These are phyloP conservation scores for Palythoa grandis DNA, from an alignment of 92 coral and sea anemone genomes.

Conservation along the genomic window DNA sequence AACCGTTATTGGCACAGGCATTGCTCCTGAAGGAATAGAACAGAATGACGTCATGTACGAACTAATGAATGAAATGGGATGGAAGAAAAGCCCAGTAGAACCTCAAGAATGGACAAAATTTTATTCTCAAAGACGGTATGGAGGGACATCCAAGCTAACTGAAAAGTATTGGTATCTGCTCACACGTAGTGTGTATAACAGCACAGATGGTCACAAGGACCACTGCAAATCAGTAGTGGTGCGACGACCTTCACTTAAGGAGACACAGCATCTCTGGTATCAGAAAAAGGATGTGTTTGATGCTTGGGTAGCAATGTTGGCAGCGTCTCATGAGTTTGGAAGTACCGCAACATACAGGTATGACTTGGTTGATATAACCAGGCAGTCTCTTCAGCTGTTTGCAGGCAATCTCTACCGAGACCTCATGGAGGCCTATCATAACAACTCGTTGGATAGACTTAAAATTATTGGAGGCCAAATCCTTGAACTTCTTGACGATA, in stretches of 20 bases:
- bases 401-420: slow-evolving; percentile 63
- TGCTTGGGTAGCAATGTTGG: slow-evolving; percentile 77
- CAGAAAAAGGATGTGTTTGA: slow-evolving; percentile 69
- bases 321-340: slow-evolving; percentile 54
- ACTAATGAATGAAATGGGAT: slow-evolving; percentile 97
- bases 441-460: slow-evolving; percentile 48
- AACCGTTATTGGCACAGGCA: slow-evolving; percentile 92
- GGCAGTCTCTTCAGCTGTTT: slow-evolving; percentile 84
- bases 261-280: slow-evolving; percentile 78
- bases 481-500: slow-evolving; percentile 63
- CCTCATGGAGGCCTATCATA: slow-evolving; percentile 64
- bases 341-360: slow-evolving; percentile 81
- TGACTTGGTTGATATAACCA: slow-evolving; percentile 87
- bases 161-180: slow-evolving; percentile 70
- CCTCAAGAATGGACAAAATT: slow-evolving; percentile 65
- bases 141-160: slow-evolving; percentile 43
- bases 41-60: slow-evolving; percentile 89
- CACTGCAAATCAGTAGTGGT: slow-evolving; percentile 76
- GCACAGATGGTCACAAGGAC: slow-evolving; percentile 58
- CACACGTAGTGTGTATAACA: slow-evolving; percentile 73
- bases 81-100: slow-evolving; percentile 67
- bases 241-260: slow-evolving; percentile 68
- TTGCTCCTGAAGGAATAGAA: slow-evolving; percentile 93
- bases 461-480: slow-evolving; percentile 42
- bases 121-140: slow-evolving; percentile 78